Evolutionary conservation across 2,113 vertebrate genomes (phyloP), one percentile per base, ranked within the genome.

Genomic region (Myotis brandtii): DNA sequence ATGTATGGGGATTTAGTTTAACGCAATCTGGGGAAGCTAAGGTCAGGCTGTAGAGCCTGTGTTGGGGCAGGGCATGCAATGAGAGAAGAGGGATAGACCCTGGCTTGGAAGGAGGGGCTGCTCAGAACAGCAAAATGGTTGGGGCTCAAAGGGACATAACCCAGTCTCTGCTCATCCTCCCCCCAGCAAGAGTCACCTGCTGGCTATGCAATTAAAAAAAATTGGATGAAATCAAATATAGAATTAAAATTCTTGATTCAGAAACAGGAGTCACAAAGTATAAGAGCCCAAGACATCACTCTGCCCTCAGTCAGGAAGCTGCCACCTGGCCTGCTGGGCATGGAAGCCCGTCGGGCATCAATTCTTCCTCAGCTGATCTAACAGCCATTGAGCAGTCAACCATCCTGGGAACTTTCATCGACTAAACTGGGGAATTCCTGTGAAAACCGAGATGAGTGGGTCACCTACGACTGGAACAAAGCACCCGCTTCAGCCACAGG

Each of bases 171-270:
- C 13, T 75, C n/a, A 91, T 21, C 11, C 46, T n/a, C 7, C 20
- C 27, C 4, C 21, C 40, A 43, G 30, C 34, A 86, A 70, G 34
- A 94, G 23, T 84, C 75, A 56, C 9, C 40, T 21, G 18, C 50
- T n/a, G n/a, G 37, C 80, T 94, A 86, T 87, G 84, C 85, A 86
- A 77, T 93, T 7, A 59, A 59, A 11, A 56, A 54, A 25, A 59
- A 25, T 50, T 88, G 14, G 25, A 64, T 56, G 1, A 50, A 67
- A 93, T 91, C 79, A 85, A 92, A 95, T 32, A 67, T 0, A 81
- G 70, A 92, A 64, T 90, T 88, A 64, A 50, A 87, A 72, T 76
- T 90, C 64, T 92, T 84, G 76, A 87, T 95, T 93, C 48, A 91
- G 84, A 75, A 95, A 48, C 9, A 77, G n/a, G 32, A n/a, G 40